Conservation (phyloP, 2,113 vertebrate genomes). For the Chaetura pelagica region DNA sequence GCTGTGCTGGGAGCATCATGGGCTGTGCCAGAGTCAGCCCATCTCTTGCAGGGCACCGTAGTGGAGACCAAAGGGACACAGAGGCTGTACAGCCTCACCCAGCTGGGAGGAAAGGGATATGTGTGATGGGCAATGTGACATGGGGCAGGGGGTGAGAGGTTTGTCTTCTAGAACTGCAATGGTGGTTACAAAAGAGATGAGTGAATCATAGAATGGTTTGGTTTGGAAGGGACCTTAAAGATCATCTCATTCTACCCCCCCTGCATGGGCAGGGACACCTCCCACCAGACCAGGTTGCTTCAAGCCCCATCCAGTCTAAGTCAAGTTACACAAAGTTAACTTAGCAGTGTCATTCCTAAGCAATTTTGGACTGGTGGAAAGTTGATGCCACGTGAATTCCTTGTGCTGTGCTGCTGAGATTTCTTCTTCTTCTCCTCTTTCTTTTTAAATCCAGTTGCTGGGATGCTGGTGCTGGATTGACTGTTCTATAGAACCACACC, state of each 20-base stretch:
- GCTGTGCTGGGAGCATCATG: rapidly evolving
- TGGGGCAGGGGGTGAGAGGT: background rate
- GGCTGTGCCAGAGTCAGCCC: background rate
- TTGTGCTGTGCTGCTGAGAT: background rate
- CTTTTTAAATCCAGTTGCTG: background rate
- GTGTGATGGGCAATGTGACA: background rate
- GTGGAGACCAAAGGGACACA: rapidly evolving
- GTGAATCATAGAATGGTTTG: too few relatives aligned
- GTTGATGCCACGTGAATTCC: background rate
- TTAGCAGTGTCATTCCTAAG: background rate
- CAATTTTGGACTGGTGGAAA: background rate
- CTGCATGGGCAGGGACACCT: too few relatives aligned
- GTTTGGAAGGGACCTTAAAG: too few relatives aligned
- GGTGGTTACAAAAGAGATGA: background rate
- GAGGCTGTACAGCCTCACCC: background rate
- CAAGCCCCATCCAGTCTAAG: too few relatives aligned
- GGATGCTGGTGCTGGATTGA: background rate
- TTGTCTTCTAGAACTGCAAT: background rate
- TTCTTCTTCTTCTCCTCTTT: background rate
- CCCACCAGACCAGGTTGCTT: too few relatives aligned
- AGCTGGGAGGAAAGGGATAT: rapidly evolving
- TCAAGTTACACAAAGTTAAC: background rate
- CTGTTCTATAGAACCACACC: background rate
- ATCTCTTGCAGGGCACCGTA: background rate
- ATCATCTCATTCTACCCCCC: too few relatives aligned